Base-by-base conservation (phyloP, 2,888 invertebrate species). In the Caenorhabditis plicata region DNA sequence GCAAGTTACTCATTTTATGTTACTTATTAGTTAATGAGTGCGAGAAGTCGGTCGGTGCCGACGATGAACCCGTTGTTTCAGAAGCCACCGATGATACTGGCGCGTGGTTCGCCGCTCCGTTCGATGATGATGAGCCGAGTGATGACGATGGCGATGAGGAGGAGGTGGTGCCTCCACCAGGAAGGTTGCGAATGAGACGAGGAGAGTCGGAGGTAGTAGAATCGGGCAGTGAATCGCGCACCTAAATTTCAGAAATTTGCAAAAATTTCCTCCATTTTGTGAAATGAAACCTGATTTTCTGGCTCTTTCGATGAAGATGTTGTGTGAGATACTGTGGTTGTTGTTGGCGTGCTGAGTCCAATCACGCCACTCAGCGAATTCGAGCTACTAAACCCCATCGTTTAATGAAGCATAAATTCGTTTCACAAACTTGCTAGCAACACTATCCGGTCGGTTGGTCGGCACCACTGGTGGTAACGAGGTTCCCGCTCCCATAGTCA, bases 351-450 rank as follows among this genome's bases (percentile, higher is more conserved):
- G 2, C 50, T 52, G 25, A 69, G 49, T 15, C 60, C 60, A 44
- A 60, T 47, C 20, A 48, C 56, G 31, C 54, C 60, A 19, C 44
- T 49, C 44, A 65, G 36, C 20, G 63, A 60, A 26, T 60, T 65
- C 9, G 62, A 60, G 39, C 57, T 51, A 40, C 68, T 68, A 45
- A 42, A 68, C 39, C n/a, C n/a, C n/a, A n/a, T n/a, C n/a, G n/a
- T n/a, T n/a, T n/a, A n/a, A n/a, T n/a, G n/a, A n/a, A n/a, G n/a
- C n/a, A 20, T 9, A 17, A 13, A 9, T 19, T 11, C 4, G 31
- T 7, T 13, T 22, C 22, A 36, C 64, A 33, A 2, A 68, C 68
- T 64, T 68, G 64, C 56, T 64, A 9, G 58, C 56, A 2, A 61
- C 58, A 45, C 53, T 60, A 36, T 63, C 64, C 13, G 62, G 58